Percentiles rank a stretch among this genome's conserved stretches.
Evolutionary conservation across 2,888 invertebrate genomes (phyloP).

Genomic region (Lamellibrachia satsuma): DNA sequence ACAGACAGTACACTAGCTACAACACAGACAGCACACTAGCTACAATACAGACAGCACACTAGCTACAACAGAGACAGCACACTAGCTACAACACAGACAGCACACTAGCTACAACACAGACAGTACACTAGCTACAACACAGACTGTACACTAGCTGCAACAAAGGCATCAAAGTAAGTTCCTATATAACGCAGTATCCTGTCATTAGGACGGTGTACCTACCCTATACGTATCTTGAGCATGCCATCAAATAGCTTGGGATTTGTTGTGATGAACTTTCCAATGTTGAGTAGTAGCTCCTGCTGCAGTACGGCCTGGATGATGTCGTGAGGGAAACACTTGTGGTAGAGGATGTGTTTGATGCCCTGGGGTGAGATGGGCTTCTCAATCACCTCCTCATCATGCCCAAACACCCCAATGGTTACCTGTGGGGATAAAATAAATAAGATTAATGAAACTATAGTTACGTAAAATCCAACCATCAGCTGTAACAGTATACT

Average conservation of each 20-base stretch:
- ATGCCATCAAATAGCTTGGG: conserved; percentile 96
- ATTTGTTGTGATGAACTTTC: conserved; percentile 88
- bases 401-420: conserved; percentile 91
- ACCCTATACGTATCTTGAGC: conserved; percentile 80
- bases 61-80: neutral
- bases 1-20: too few relatives aligned
- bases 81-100: neutral
- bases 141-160: neutral
- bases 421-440: conserved; percentile 72
- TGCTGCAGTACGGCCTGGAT: conserved; percentile 92
- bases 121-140: neutral
- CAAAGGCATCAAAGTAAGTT: neutral
- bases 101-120: neutral
- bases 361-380: conserved; percentile 97
- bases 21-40: too few relatives aligned
- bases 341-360: conserved; percentile 84
- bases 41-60: too few relatives aligned
- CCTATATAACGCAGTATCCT: neutral
- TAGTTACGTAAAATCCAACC: too few relatives aligned
- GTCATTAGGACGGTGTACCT: neutral
- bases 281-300: conserved; percentile 92
- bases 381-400: conserved; percentile 91
- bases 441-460: neutral
- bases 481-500: too few relatives aligned
- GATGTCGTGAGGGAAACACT: conserved; percentile 77